Evolutionary conservation across 2,797 vertebrate species (phyloP), one percentile per base, ranked within the genome.

Genomic region (Rhynchonycteris naso): DNA sequence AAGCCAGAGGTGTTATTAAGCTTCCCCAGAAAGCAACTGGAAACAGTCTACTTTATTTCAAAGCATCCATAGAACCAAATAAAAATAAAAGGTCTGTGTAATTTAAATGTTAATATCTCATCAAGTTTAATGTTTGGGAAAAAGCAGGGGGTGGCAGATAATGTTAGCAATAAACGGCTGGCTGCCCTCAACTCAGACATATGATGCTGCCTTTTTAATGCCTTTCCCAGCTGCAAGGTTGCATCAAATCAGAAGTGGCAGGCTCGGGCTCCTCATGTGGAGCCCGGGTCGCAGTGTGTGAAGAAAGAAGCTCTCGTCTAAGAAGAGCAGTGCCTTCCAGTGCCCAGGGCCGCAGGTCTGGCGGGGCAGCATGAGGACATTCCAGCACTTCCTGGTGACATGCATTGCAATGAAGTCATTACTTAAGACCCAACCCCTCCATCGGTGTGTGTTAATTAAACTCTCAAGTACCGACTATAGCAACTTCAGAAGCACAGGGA

Each of bases 21-120:
- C 75, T 86, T 96, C 69, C 96, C 82, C 79, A 50, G 66, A 94
- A 97, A 95, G 61, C 83, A 90, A 33, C 91, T 69, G 93, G 91
- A 97, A 91, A 68, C 58, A 93, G 69, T 95, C 78, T 69, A 93
- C 88, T 94, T 18, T 21, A 90, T 98, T 98, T 96, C 93, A 96
- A 93, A 96, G 85, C 80, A 66, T 96, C 95, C 30, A 26, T 35
- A 93, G 68, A 97, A 97, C 59, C 92, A 94, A 69, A 75, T 96
- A 91, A 96, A 97, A 93, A 71, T 91, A 97, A 97, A 96, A 61
- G 88, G 54, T 59, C 7, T 33, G 43, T 96, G 38, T 94, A 96
- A 96, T 69, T 97, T 1, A 89, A 93, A 95, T 97, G 84, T 97
- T 97, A 97, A 90, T 95, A 97, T 94, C 61, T 96, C 93, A 93